phyloP scores from a whole-genome alignment of 2,113 vertebrate species.

The Lophotis ruficrista region DNA sequence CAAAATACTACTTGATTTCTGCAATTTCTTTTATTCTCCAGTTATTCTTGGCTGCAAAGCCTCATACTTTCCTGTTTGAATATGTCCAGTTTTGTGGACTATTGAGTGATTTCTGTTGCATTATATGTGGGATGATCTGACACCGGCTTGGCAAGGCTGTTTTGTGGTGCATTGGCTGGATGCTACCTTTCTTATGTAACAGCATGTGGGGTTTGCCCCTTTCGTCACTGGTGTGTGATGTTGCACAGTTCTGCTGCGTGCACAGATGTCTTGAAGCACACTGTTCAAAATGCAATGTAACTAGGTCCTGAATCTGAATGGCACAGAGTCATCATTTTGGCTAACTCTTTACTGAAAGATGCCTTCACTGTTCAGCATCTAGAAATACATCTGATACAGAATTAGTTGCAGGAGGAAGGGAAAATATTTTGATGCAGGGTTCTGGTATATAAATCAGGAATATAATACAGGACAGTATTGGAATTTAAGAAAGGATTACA shows the following conservation, averaged over 20 bases:
- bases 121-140: background rate
- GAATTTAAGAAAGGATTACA: background rate
- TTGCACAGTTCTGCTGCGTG: background rate
- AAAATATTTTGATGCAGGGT: background rate
- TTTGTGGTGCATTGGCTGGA: background rate
- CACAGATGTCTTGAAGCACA: background rate
- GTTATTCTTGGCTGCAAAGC: background rate
- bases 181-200: background rate
- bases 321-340: background rate
- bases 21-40: background rate
- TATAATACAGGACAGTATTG: background rate
- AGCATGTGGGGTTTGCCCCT: rapidly evolving
- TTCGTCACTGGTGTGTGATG: background rate
- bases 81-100: background rate
- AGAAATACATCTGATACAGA: background rate
- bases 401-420: background rate
- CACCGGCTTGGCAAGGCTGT: background rate
- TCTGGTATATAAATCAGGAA: background rate
- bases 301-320: background rate
- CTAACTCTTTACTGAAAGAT: background rate
- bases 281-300: background rate
- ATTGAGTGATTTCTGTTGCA: background rate
- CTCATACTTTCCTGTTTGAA: background rate
- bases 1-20: background rate
- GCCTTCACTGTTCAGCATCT: background rate